Conservation (phyloP, 2,888 invertebrate genomes). For the Drosophila peninsularis region DNA sequence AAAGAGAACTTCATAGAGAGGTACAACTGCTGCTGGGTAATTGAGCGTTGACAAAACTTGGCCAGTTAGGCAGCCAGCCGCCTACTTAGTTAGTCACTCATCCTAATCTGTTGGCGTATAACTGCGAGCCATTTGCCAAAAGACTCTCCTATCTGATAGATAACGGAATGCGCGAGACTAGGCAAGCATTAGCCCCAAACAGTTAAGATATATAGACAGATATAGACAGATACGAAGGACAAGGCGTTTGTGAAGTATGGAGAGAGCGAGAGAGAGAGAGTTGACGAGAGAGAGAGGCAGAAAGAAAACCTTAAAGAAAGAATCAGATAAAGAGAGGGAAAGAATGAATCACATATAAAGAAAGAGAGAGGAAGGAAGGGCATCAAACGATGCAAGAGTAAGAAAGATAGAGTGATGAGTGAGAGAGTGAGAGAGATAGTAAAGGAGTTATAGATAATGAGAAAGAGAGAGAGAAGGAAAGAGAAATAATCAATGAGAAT, state of each 20-base stretch:
- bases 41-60: slow-evolving; percentile 43
- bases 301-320: neutral
- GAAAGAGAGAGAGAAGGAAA: neutral
- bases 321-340: neutral
- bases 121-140: slow-evolving; percentile 42
- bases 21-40: slow-evolving; percentile 37
- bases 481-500: too few relatives aligned
- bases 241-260: too few relatives aligned
- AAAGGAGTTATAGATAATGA: too few relatives aligned
- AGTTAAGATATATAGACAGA: neutral
- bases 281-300: neutral
- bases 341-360: too few relatives aligned
- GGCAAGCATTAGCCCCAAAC: too few relatives aligned
- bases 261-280: too few relatives aligned
- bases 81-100: slow-evolving; percentile 35
- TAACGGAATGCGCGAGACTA: slow-evolving; percentile 7
- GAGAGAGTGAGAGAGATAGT: too few relatives aligned
- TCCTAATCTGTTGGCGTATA: slow-evolving; percentile 39
- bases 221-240: too few relatives aligned
- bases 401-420: neutral
- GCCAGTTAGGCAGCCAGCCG: slow-evolving; percentile 14
- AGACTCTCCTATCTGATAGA: slow-evolving; percentile 23
- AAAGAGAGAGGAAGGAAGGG: neutral
- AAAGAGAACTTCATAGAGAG: neutral
- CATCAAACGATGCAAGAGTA: too few relatives aligned